phyloP scores from a whole-genome alignment of 2,113 vertebrate species.

The Archocentrus centrarchus region DNA sequence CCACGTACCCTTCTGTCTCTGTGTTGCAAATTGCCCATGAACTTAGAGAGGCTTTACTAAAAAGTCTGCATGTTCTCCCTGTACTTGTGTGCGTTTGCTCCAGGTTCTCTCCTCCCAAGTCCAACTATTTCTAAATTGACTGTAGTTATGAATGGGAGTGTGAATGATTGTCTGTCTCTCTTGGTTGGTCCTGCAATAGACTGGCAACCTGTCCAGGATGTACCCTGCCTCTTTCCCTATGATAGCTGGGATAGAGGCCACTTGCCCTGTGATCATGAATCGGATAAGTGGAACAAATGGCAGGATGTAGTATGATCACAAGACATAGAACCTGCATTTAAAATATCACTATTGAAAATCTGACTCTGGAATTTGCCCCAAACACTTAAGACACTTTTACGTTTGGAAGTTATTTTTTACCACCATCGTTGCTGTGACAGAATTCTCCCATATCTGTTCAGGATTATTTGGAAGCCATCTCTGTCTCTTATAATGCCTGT shows the following conservation, averaged over 20 bases:
- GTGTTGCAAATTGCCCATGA: background rate
- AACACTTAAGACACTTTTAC: no score
- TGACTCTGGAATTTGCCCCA: background rate
- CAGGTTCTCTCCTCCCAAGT: background rate
- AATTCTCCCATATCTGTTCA: no score
- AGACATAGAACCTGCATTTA: background rate
- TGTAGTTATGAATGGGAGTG: background rate
- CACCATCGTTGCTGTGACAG: no score
- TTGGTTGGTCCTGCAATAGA: background rate
- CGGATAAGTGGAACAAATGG: background rate
- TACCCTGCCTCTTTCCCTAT: fast-evolving
- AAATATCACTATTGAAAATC: background rate
- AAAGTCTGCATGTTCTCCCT: background rate
- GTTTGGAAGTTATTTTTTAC: no score
- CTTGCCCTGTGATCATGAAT: background rate
- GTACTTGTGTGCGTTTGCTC: background rate
- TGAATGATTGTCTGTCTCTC: background rate
- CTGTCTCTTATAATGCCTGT: no score
- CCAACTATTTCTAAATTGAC: background rate
- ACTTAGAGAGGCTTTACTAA: background rate
- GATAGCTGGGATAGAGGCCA: background rate
- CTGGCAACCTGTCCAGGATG: background rate
- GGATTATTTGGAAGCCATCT: no score
- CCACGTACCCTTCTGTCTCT: background rate
- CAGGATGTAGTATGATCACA: background rate